These are phyloP conservation scores for Bucco capensis DNA, from an alignment of 2,113 vertebrate genomes.

Conservation along the genomic window DNA sequence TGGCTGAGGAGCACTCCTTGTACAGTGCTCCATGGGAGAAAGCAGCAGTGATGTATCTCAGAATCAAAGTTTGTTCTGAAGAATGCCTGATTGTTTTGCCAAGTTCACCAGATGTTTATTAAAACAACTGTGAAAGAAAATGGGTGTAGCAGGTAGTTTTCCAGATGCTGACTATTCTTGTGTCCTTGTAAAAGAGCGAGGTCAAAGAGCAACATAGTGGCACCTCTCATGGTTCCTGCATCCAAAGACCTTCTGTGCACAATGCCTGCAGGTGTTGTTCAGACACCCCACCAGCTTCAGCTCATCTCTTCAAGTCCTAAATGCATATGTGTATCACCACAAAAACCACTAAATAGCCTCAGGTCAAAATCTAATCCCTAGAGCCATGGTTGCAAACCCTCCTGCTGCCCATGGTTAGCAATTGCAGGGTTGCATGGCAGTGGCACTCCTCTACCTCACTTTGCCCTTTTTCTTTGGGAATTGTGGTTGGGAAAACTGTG, in stretches of 20 bases:
- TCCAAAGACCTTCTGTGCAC: background rate
- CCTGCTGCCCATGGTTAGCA: background rate
- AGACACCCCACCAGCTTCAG: background rate
- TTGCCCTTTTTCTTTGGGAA: background rate
- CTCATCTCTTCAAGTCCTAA: background rate
- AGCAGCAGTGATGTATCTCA: background rate
- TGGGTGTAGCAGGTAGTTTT: background rate
- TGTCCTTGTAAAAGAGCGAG: background rate
- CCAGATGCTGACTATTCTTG: background rate
- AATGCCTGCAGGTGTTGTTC: accelerated
- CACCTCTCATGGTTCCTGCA: background rate
- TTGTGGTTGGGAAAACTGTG: background rate
- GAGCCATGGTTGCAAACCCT: background rate
- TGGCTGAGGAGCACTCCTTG: background rate
- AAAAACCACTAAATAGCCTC: background rate
- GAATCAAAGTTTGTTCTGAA: background rate
- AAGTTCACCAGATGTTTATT: background rate
- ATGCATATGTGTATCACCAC: background rate
- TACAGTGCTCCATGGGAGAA: background rate
- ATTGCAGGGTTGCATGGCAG: background rate
- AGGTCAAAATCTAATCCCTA: background rate
- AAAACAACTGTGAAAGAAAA: background rate
- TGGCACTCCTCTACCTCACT: background rate
- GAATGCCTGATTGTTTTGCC: background rate
- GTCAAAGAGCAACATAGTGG: background rate